Conservation (phyloP, 2,888 invertebrate species). For the Patella depressa region DNA sequence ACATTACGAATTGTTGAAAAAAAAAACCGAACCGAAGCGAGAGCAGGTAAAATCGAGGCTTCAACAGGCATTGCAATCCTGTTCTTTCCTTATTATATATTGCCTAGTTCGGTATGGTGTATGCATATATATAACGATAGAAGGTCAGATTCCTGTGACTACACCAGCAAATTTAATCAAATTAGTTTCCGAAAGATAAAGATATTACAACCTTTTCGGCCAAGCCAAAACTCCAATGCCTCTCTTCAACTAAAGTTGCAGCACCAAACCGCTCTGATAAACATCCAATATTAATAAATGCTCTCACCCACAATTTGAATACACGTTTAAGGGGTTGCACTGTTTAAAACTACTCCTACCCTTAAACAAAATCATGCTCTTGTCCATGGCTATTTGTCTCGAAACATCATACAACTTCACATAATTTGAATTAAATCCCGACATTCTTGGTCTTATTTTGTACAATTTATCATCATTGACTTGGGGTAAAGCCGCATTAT, state of each 20-base stretch:
- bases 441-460: background rate
- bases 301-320: background rate
- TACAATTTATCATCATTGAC: background rate
- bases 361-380: background rate
- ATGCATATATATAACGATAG: no score
- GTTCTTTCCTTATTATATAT: no score
- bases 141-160: no score
- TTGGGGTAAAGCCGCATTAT: background rate
- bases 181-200: background rate
- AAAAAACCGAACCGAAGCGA: no score
- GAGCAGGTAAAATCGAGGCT: no score
- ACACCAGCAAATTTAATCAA: no score
- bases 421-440: background rate
- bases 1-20: no score
- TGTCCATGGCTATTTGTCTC: background rate
- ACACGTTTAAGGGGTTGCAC: background rate
- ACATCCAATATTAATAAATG: background rate
- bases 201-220: conserved; percentile 30
- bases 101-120: no score
- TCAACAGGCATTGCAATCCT: no score
- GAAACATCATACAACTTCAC: background rate
- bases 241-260: background rate
- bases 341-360: background rate
- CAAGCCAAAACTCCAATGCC: conserved; percentile 7
- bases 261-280: background rate